phyloP scores from a whole-genome alignment of 2,797 vertebrate genomes.

The Anguilla obscura region DNA sequence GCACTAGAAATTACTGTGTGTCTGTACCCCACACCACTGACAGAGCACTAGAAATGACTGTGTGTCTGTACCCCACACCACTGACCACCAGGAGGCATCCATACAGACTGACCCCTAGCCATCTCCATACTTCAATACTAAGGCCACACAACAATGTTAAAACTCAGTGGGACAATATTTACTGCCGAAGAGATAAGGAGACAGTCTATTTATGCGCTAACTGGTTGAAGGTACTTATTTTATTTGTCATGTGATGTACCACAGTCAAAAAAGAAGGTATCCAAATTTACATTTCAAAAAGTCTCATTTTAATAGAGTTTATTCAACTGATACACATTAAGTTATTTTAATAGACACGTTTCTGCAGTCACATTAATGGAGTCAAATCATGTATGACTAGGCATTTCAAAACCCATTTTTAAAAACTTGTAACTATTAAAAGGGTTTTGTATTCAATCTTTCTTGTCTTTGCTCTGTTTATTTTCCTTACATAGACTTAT shows the following conservation, averaged over 20 bases:
- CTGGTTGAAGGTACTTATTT: background rate
- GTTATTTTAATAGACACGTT: too few relatives aligned
- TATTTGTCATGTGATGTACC: background rate
- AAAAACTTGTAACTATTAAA: too few relatives aligned
- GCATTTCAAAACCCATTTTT: too few relatives aligned
- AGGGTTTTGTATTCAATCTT: background rate
- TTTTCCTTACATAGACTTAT: background rate
- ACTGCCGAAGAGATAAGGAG: background rate
- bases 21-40: background rate
- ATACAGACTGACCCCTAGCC: background rate
- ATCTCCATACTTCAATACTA: background rate
- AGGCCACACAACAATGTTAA: background rate
- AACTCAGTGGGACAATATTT: background rate
- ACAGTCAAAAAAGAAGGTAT: too few relatives aligned
- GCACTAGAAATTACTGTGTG: constrained; percentile 58
- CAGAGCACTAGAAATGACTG: background rate
- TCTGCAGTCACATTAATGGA: too few relatives aligned
- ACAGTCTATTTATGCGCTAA: background rate
- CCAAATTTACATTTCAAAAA: too few relatives aligned
- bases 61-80: background rate
- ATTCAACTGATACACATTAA: too few relatives aligned
- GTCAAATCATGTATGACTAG: too few relatives aligned
- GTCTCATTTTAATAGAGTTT: too few relatives aligned
- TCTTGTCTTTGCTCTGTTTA: background rate
- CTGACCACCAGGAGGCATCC: constrained; percentile 52